A percentile compares a stretch with the other conserved stretches of the same genome.
Conservation (phyloP, 64 coral and sea anemone species). For the Actinia tenebrosa region DNA sequence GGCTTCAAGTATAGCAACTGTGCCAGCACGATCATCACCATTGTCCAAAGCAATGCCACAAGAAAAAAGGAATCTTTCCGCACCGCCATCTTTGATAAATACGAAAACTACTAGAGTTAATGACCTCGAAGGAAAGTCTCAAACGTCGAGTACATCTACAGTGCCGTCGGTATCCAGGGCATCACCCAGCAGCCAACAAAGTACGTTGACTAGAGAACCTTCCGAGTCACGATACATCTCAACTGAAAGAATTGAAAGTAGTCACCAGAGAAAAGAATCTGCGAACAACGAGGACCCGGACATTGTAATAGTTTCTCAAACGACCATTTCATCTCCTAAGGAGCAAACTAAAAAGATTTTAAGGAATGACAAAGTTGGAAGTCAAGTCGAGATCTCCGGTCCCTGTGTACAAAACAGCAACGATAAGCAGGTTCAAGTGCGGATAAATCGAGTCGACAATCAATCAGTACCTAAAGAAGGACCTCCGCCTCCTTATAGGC, state of each 20-base stretch:
- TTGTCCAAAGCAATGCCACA: neutral
- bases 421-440: neutral
- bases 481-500: neutral
- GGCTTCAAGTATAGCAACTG: too few species aligned
- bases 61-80: neutral
- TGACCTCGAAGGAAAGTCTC: neutral
- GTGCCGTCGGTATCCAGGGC: neutral
- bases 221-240: neutral
- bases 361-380: neutral
- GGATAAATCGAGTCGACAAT: neutral
- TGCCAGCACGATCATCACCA: neutral
- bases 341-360: neutral
- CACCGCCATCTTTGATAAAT: neutral
- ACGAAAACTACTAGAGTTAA: neutral
- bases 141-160: neutral
- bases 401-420: neutral
- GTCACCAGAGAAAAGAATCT: neutral
- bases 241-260: neutral
- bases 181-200: neutral
- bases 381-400: neutral
- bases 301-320: neutral
- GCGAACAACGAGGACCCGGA: neutral
- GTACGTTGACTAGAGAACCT: neutral
- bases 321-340: neutral
- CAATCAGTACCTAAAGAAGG: neutral